Base-by-base conservation (phyloP, 2,113 vertebrate species). In the Perccottus glenii region DNA sequence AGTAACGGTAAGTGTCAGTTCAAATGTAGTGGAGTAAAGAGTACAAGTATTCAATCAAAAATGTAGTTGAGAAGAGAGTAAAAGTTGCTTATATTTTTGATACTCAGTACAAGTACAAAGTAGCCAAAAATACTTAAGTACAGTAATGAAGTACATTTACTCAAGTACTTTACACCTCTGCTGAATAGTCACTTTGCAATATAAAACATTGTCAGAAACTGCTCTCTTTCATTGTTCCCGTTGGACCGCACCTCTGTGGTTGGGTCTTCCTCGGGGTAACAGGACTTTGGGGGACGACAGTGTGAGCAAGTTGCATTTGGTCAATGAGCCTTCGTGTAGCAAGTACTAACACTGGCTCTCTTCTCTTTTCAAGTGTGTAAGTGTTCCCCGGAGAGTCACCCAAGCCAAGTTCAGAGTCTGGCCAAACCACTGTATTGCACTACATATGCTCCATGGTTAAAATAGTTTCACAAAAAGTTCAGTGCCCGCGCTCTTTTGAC, bases 331-430 rank as follows among this genome's bases (percentile, higher is more conserved):
- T 80, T 85, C 69, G 33, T 88, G 71, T 82, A 82, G 66, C 75
- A 60, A 86, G 83, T 87, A 89, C 83, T 81, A 75, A 77, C 73
- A 84, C 71, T 77, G 80, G 76, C 68, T 82, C 86, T 77, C 82
- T 60, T 83, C 80, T 87, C 82, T 83, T 85, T 62, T 87, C 81
- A 87, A 88, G 87, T 89, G 89, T 88, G 86, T 84, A 89, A 90
- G 85, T 87, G 85, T 87, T 89, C 88, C 85, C 86, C 35, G 6
- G 85, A 88, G 86, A 88, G 66, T 36, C 47, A 33, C 75, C 83
- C 46, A 70, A 78, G 56, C 70, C 67, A 73, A 52, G 74, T 78
- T 83, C 70, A 80, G 49, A 70, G 68, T 45, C 63, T 81, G 9
- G 16, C 43, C 67, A 67, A 82, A 78, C 32, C 75, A 53, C 74